Conservation (phyloP, 1,140 invertebrate genomes). For the Hesperophylax magnus region DNA sequence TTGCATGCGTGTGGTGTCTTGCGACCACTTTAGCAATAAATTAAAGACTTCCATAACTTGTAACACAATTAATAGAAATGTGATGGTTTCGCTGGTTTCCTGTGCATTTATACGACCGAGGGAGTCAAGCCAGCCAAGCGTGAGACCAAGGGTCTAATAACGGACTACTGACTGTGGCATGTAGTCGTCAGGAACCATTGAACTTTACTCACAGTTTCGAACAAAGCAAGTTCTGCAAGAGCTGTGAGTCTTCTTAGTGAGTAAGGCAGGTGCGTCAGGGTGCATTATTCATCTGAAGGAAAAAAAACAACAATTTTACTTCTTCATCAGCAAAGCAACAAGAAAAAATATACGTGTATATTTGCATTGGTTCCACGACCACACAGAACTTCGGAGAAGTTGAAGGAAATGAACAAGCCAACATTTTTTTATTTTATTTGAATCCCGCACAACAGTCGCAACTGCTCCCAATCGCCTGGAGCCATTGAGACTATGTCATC, state of each 20-base stretch:
- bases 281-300: constrained; percentile 26
- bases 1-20: too few relatives aligned
- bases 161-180: neutral
- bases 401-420: too few relatives aligned
- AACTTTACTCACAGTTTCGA: neutral
- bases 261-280: neutral
- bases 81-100: too few relatives aligned
- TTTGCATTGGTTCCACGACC: neutral
- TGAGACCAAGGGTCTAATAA: constrained; percentile 8
- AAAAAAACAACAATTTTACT: neutral
- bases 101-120: too few relatives aligned
- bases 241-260: neutral
- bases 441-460: too few relatives aligned
- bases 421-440: too few relatives aligned
- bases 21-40: too few relatives aligned
- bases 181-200: constrained; percentile 8
- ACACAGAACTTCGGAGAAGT: neutral
- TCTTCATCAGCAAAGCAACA: too few relatives aligned
- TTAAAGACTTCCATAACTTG: too few relatives aligned
- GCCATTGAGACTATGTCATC: too few relatives aligned
- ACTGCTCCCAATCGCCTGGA: too few relatives aligned
- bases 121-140: neutral
- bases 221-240: neutral
- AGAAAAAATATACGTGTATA: neutral
- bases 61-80: too few relatives aligned